Conservation (phyloP, 1,140 invertebrate genomes). For the Drosophila nebulosa region DNA sequence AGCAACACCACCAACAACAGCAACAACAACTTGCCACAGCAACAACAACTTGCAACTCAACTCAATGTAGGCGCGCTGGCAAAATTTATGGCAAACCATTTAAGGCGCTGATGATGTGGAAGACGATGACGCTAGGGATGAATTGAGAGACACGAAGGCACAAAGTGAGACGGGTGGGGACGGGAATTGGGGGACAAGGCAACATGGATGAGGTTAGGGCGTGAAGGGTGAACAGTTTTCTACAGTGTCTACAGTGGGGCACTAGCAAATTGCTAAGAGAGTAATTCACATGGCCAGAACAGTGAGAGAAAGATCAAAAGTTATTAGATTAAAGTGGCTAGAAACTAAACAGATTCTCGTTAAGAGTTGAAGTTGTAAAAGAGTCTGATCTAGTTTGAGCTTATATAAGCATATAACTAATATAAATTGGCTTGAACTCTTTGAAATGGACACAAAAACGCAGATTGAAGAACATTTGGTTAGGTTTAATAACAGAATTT, state of each 20-base stretch:
- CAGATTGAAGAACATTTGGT: no score
- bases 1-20: slow-evolving; percentile 10
- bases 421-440: no score
- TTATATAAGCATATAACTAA: no score
- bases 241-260: not conserved
- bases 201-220: not conserved
- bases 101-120: slow-evolving; percentile 74
- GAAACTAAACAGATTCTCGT: no score
- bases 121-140: slow-evolving; percentile 57
- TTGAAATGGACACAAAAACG: no score
- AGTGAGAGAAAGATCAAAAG: no score
- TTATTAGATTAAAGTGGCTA: no score
- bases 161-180: not conserved
- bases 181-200: not conserved
- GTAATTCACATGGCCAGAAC: not conserved
- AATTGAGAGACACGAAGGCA: slow-evolving; percentile 34
- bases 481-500: no score
- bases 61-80: slow-evolving; percentile 41
- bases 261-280: not conserved
- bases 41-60: slow-evolving; percentile 2
- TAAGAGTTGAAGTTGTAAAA: no score
- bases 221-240: not conserved
- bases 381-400: no score
- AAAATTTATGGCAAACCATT: slow-evolving; percentile 76
- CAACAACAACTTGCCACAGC: slow-evolving; percentile 22